A percentile compares a stretch with the other conserved stretches of the same genome.
phyloP scores from a whole-genome alignment of 2,797 vertebrate species.

The Mormyrops boulengeri region DNA sequence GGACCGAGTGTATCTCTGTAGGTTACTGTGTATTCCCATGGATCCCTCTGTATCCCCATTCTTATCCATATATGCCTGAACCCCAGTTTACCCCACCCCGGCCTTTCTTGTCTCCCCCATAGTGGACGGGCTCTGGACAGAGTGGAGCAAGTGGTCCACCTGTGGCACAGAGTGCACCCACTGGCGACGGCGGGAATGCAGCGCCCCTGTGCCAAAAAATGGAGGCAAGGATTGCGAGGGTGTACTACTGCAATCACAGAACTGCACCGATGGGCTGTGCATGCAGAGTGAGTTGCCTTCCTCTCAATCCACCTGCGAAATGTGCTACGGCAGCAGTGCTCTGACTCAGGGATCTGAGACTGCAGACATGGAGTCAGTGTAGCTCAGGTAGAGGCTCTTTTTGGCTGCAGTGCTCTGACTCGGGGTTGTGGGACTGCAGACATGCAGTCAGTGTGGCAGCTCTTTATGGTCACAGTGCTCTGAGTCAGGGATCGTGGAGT shows the following conservation, averaged over 20 bases:
- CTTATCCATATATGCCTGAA: not conserved
- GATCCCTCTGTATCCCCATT: not conserved
- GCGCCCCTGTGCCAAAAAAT: slow-evolving; percentile 81
- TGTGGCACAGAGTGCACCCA: slow-evolving; percentile 97
- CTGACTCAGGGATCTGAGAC: slow-evolving; percentile 37
- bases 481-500: not conserved
- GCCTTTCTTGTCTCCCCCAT: slow-evolving; percentile 47
- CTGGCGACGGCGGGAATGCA: slow-evolving; percentile 91
- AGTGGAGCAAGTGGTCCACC: slow-evolving; percentile 98
- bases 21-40: not conserved
- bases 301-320: slow-evolving; percentile 42
- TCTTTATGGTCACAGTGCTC: not conserved
- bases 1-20: not conserved
- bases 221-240: slow-evolving; percentile 97
- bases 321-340: slow-evolving; percentile 35
- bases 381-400: slow-evolving; percentile 25
- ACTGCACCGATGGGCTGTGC: slow-evolving; percentile 96
- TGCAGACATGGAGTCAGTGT: slow-evolving; percentile 32
- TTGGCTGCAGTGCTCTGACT: not conserved
- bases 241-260: slow-evolving; percentile 89
- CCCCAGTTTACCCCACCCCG: slow-evolving; percentile 25
- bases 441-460: not conserved
- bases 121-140: slow-evolving; percentile 97
- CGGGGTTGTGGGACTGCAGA: not conserved
- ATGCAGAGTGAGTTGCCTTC: slow-evolving; percentile 88